These are phyloP conservation scores for Micropterix aruncella DNA, from an alignment of 2,888 invertebrate species.

Conservation along the genomic window DNA sequence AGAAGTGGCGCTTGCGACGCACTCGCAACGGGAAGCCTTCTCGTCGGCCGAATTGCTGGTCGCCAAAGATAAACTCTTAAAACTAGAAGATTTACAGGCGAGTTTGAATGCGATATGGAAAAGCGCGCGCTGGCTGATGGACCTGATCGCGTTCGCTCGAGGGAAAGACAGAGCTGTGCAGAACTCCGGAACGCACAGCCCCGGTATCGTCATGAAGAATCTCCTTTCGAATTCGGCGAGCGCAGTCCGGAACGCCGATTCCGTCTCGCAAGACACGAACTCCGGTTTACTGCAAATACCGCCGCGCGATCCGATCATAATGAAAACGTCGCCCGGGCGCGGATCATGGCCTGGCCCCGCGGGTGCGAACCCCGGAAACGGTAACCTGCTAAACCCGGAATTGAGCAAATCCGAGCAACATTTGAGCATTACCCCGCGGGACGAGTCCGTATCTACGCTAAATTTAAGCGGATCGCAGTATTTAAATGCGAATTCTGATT, in stretches of 20 bases:
- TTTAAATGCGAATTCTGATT: slow-evolving; percentile 28
- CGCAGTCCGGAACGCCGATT: slow-evolving; percentile 21
- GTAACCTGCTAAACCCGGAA: slow-evolving; percentile 45
- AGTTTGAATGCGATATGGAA: slow-evolving; percentile 87
- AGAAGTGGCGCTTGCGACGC: slow-evolving; percentile 83
- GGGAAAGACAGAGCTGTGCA: slow-evolving; percentile 43
- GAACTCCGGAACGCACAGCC: slow-evolving; percentile 28
- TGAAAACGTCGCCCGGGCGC: slow-evolving; percentile 62
- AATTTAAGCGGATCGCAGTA: slow-evolving; percentile 41
- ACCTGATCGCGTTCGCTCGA: slow-evolving; percentile 85
- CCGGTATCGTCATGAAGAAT: slow-evolving; percentile 27
- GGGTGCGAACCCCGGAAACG: slow-evolving; percentile 29
- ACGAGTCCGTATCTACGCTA: slow-evolving; percentile 32
- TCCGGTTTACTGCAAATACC: slow-evolving; percentile 51
- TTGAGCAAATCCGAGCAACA: slow-evolving; percentile 79
- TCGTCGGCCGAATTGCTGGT: slow-evolving; percentile 74
- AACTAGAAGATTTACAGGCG: slow-evolving; percentile 72
- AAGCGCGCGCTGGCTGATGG: slow-evolving; percentile 90
- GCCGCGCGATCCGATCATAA: slow-evolving; percentile 57
- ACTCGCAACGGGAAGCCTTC: slow-evolving; percentile 89
- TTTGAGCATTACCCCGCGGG: slow-evolving; percentile 37
- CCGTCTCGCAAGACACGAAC: slow-evolving; percentile 24
- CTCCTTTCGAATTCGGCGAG: slow-evolving; percentile 23
- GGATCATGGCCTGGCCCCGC: slow-evolving; percentile 82
- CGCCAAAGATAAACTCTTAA: slow-evolving; percentile 72